Conservation (phyloP, 2,888 invertebrate species). For the Ormyrus rosae region DNA sequence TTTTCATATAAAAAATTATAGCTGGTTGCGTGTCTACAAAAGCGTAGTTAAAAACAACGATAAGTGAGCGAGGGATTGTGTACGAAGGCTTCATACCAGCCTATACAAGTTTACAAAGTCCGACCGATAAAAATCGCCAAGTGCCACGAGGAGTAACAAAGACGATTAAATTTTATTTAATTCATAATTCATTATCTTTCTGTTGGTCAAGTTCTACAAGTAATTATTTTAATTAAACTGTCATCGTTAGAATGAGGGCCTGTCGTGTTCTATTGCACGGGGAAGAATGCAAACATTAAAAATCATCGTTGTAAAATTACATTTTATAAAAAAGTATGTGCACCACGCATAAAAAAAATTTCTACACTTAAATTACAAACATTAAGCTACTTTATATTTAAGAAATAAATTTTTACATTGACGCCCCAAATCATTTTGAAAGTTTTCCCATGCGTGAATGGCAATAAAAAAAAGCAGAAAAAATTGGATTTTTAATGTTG, state of each 20-base stretch:
- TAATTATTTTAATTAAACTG: slow-evolving; percentile 34
- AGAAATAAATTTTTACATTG: slow-evolving; percentile 30
- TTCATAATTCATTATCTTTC: slow-evolving; percentile 9
- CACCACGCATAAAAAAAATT: slow-evolving; percentile 40
- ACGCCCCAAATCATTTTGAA: slow-evolving; percentile 6
- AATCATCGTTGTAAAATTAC: background rate
- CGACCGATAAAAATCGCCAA: slow-evolving; percentile 50
- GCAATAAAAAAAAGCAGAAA: background rate
- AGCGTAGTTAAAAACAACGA: slow-evolving; percentile 48
- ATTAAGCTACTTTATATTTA: slow-evolving; percentile 13
- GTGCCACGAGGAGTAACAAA: slow-evolving; percentile 49
- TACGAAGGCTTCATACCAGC: slow-evolving; percentile 43
- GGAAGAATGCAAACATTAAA: slow-evolving; percentile 41
- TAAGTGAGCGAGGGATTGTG: slow-evolving; percentile 39
- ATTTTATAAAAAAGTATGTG: slow-evolving; percentile 9
- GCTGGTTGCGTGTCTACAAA: slow-evolving; percentile 33
- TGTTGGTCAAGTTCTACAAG: slow-evolving; percentile 43
- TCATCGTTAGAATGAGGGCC: slow-evolving; percentile 36
- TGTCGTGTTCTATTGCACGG: slow-evolving; percentile 24
- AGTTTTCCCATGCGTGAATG: slow-evolving; percentile 28
- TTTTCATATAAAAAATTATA: slow-evolving; percentile 26
- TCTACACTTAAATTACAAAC: slow-evolving; percentile 9
- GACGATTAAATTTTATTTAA: slow-evolving; percentile 25
- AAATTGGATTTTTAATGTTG: slow-evolving; percentile 14
- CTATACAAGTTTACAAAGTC: slow-evolving; percentile 37